Evolutionary conservation across 2,113 vertebrate genomes (phyloP).

Genomic region (Otocyon megalotis): DNA sequence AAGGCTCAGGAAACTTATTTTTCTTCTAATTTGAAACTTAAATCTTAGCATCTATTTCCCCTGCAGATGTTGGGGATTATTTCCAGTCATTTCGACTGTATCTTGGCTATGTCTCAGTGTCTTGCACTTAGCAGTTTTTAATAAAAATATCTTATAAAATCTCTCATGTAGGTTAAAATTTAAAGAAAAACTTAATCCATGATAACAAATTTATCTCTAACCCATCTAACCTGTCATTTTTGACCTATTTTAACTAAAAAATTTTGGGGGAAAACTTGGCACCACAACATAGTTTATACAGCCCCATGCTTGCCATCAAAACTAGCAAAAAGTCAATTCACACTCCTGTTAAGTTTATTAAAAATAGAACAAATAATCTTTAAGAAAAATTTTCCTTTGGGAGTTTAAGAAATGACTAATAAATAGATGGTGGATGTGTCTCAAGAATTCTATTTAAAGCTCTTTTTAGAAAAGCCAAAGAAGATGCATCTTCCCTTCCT

Average conservation of each 20-base stretch:
- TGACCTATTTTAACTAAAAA: conserved; percentile 1
- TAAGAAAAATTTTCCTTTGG: neutral
- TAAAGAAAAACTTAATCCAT: neutral
- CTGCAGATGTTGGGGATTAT: conserved; percentile 62
- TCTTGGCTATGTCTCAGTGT: conserved; percentile 64
- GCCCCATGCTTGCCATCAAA: conserved; percentile 19
- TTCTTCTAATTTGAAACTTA: conserved; percentile 73
- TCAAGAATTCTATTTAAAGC: neutral
- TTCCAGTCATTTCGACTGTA: conserved; percentile 53
- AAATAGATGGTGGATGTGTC: neutral
- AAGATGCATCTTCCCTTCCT: neutral
- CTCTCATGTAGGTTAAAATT: conserved; percentile 10
- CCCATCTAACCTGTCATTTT: neutral
- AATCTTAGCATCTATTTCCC: conserved; percentile 49
- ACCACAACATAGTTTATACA: neutral
- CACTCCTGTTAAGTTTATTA: conserved; percentile 47
- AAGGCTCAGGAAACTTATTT: conserved; percentile 70
- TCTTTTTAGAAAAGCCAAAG: neutral
- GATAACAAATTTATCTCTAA: neutral
- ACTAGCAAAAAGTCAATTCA: conserved; percentile 40
- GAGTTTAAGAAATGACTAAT: neutral
- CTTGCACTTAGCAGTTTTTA: conserved; percentile 39
- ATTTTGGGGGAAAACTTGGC: neutral
- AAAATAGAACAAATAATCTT: conserved; percentile 34
- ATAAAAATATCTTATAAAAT: conserved; percentile 35